Evolutionary conservation across 2,888 invertebrate species (phyloP).

Genomic region (Polymixis flavicincta): DNA sequence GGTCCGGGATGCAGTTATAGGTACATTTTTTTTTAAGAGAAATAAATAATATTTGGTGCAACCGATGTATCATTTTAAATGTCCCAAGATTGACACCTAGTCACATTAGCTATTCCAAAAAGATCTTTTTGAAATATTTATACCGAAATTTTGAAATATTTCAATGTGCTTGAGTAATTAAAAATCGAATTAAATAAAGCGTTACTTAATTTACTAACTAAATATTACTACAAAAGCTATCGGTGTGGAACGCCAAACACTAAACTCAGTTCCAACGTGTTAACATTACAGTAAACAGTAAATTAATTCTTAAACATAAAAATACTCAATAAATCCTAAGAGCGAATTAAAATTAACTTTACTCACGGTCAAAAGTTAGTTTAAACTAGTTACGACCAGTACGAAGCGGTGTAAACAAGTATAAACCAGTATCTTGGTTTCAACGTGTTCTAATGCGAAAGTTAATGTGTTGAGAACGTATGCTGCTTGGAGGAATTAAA

Average conservation of each 20-base stretch:
- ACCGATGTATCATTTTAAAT: no score
- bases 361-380: constrained; percentile 47
- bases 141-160: no score
- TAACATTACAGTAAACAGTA: constrained; percentile 25
- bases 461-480: not conserved
- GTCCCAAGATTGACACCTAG: not conserved
- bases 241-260: constrained; percentile 16
- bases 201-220: not conserved
- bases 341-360: constrained; percentile 51
- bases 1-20: constrained; percentile 3
- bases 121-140: no score
- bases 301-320: constrained; percentile 26
- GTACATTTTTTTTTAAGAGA: not conserved
- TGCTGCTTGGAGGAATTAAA: not conserved
- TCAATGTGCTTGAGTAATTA: not conserved
- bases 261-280: constrained; percentile 22
- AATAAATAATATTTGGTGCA: not conserved
- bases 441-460: constrained; percentile 11
- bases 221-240: constrained; percentile 6
- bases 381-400: constrained; percentile 46
- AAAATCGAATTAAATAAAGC: not conserved
- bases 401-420: constrained; percentile 49
- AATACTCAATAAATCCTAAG: constrained; percentile 45
- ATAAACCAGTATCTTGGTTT: constrained; percentile 51
- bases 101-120: not conserved